Percentiles rank a stretch among this genome's conserved stretches.
Evolutionary conservation across 2,888 invertebrate species (phyloP).

Genomic region (Lymantria monacha): DNA sequence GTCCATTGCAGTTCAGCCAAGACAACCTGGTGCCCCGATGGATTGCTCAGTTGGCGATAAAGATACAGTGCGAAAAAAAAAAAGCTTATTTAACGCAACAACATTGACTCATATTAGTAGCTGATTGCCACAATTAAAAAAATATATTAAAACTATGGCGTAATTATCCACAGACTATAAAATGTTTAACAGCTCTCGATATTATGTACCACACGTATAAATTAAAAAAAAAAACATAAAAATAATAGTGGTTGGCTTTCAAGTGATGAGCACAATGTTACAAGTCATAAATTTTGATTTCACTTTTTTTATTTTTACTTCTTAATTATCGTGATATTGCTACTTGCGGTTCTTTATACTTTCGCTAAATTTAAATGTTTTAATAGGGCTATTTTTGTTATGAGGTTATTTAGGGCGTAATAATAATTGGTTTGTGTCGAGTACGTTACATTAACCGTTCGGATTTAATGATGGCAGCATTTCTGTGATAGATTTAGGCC

Average conservation of each 20-base stretch:
- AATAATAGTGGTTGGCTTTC: neutral
- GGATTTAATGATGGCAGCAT: too few relatives aligned
- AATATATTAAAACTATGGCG: too few relatives aligned
- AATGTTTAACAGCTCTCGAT: too few relatives aligned
- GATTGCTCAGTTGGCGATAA: too few relatives aligned
- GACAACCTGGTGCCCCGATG: too few relatives aligned
- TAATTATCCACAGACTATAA: too few relatives aligned
- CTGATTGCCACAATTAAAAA: too few relatives aligned
- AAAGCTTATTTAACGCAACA: neutral
- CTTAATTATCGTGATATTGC: neutral
- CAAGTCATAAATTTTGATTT: constrained; percentile 26
- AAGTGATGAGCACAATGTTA: constrained; percentile 2
- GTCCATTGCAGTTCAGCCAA: too few relatives aligned
- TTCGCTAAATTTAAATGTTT: neutral
- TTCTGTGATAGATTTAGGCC: too few relatives aligned
- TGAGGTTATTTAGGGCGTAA: neutral
- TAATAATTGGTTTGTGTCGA: neutral
- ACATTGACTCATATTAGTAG: too few relatives aligned
- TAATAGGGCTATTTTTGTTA: neutral
- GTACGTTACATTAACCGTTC: neutral
- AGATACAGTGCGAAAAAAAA: too few relatives aligned
- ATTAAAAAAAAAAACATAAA: neutral
- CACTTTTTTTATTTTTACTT: constrained; percentile 11
- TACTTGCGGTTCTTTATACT: neutral
- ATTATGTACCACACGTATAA: too few relatives aligned